Base-by-base conservation (phyloP, 2,113 vertebrate genomes). In the Zosterops japonicus region DNA sequence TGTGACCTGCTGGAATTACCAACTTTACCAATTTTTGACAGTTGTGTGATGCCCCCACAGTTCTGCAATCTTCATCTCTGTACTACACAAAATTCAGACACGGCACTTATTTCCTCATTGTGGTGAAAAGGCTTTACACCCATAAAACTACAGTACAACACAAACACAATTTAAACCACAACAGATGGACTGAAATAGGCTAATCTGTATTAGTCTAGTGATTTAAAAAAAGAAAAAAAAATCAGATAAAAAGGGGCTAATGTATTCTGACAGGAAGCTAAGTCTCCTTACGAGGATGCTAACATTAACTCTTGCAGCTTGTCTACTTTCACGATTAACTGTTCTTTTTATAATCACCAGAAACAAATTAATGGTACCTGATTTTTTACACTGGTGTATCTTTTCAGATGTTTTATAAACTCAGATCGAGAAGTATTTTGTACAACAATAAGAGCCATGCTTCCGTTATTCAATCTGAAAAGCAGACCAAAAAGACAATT, bases 361-460 rank as follows among this genome's bases (percentile, higher is more conserved):
- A 81, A 94, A 85, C 4, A 77, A 72, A 87, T 83, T 49, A 50
- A 65, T 11, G 8, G 72, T 98, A 98, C 98, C 98, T 98, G 98
- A 88, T 98, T 97, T 94, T 98, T 98, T 52, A 93, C 41, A 83
- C 98, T 97, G 92, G 96, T 88, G 4, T 99, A 99, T 97, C 98
- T 98, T 97, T 99, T 99, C 95, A 99, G 98, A 83, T 99, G 99
- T 95, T 98, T 99, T 97, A 99, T 96, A 97, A 99, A 99, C 91
- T 99, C 98, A 84, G 98, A 96, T 92, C 98, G 98, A 96, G 99
- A 99, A 75, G 99, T 98, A 90, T 99, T 98, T 85, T 96, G 97
- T 42, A 98, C 99, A 64, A 98, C 92, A 60, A 98, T 99, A 95
- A 99, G 98, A 10, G 98, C 97, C 94, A 99, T 99, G 79, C 98